A percentile compares a stretch with the other conserved stretches of the same genome.
These are phyloP conservation scores for Abrostola triplasia DNA, from an alignment of 2,888 invertebrate genomes.

Conservation along the genomic window DNA sequence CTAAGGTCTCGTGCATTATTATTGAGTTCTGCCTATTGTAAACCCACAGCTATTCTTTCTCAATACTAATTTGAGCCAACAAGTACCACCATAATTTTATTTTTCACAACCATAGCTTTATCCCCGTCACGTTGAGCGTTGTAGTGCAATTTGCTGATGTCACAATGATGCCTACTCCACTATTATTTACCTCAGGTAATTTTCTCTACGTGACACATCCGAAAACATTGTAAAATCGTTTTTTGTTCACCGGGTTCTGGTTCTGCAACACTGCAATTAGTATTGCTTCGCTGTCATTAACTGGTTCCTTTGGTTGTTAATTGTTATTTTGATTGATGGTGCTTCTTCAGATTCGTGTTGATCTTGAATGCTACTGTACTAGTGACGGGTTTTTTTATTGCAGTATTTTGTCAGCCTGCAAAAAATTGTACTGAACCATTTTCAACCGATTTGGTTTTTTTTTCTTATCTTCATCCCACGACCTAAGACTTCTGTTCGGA, in stretches of 20 bases:
- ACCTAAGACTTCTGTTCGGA: too few relatives aligned
- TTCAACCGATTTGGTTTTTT: too few relatives aligned
- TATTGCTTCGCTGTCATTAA: conserved; percentile 29
- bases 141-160: conserved; percentile 62
- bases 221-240: conserved; percentile 60
- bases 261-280: conserved; percentile 45
- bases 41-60: neutral
- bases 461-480: too few relatives aligned
- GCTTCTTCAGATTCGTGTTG: neutral
- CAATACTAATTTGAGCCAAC: conserved; percentile 7
- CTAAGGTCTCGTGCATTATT: neutral
- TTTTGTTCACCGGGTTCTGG: conserved; percentile 38
- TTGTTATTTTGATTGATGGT: conserved; percentile 24
- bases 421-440: too few relatives aligned
- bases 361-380: neutral
- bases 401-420: too few relatives aligned
- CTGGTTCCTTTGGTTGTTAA: conserved; percentile 21
- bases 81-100: conserved; percentile 26
- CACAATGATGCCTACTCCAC: conserved; percentile 57
- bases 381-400: neutral
- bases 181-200: conserved; percentile 62
- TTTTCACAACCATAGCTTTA: conserved; percentile 54
- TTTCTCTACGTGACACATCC: conserved; percentile 66
- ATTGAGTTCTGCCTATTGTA: neutral
- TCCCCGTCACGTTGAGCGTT: conserved; percentile 44